Conservation (phyloP, 2,888 invertebrate genomes). For the Epinotia bilunana region DNA sequence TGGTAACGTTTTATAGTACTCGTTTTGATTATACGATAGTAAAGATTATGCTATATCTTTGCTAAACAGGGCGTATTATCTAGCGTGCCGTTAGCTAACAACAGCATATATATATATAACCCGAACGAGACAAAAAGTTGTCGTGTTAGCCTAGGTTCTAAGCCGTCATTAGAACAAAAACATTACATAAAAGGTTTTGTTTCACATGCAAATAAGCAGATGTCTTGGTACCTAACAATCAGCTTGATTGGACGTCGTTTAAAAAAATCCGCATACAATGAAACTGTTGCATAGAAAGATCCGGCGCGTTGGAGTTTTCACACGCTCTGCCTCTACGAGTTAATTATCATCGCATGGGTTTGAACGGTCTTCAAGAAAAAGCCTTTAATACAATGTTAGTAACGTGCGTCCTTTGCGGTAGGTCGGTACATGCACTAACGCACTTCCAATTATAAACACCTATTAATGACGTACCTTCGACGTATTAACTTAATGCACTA, state of each 20-base stretch:
- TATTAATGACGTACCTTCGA: constrained; percentile 27
- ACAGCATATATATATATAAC: background rate
- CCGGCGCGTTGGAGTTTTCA: constrained; percentile 31
- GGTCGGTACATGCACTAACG: constrained; percentile 25
- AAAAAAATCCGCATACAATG: constrained; percentile 44
- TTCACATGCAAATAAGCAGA: constrained; percentile 44
- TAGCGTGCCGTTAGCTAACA: constrained; percentile 28
- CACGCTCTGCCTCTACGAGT: constrained; percentile 36
- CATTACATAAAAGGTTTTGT: constrained; percentile 43
- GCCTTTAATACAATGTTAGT: constrained; percentile 16
- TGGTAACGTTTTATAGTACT: constrained; percentile 13
- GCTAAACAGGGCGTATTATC: constrained; percentile 24
- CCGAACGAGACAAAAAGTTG: constrained; percentile 13
- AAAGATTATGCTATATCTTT: constrained; percentile 13
- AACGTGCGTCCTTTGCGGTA: constrained; percentile 37
- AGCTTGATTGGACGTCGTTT: constrained; percentile 43
- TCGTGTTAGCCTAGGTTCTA: constrained; percentile 26
- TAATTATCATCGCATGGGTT: constrained; percentile 41
- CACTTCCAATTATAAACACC: constrained; percentile 6
- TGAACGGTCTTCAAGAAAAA: constrained; percentile 40
- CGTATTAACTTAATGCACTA: constrained; percentile 20
- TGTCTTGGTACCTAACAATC: constrained; percentile 39
- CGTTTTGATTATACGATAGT: constrained; percentile 12
- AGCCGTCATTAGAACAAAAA: constrained; percentile 22
- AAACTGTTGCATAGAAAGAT: constrained; percentile 39